phyloP scores from a whole-genome alignment of 2,888 invertebrate species.

The Petrophora chlorosata region DNA sequence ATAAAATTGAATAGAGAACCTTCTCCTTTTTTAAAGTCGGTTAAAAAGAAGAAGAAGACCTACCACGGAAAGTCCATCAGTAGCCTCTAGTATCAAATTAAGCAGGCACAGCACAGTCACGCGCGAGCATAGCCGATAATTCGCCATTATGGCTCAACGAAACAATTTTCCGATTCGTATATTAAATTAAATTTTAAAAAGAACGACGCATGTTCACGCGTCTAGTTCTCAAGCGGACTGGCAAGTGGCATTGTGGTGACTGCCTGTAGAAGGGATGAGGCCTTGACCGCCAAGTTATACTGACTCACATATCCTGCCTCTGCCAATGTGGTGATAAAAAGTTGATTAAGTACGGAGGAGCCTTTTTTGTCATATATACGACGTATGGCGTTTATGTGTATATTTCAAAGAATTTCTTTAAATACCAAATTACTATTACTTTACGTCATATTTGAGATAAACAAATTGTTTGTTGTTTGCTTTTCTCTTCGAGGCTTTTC shows the following conservation, averaged over 20 bases:
- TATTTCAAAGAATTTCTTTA: too few species aligned
- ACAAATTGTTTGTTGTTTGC: too few species aligned
- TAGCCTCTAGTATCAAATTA: slow-evolving; percentile 56
- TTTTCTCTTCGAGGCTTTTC: too few species aligned
- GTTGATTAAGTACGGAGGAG: slow-evolving; percentile 3
- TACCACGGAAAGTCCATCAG: slow-evolving; percentile 64
- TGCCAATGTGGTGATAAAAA: slow-evolving; percentile 17
- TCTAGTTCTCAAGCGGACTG: slow-evolving; percentile 13
- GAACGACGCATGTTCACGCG: slow-evolving; percentile 17
- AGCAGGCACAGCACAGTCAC: slow-evolving; percentile 57
- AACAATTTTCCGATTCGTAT: slow-evolving; percentile 8
- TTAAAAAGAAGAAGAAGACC: slow-evolving; percentile 29
- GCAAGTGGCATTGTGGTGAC: slow-evolving; percentile 1
- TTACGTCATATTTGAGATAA: too few species aligned
- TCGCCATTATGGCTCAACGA: slow-evolving; percentile 41
- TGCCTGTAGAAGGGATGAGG: slow-evolving; percentile 45
- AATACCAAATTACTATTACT: too few species aligned
- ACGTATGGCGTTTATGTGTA: too few species aligned
- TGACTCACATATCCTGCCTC: slow-evolving; percentile 58
- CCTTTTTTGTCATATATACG: slow-evolving; percentile 18
- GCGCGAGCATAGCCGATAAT: slow-evolving; percentile 45
- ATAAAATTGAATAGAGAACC: too few species aligned
- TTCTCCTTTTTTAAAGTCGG: too few species aligned
- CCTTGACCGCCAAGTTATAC: slow-evolving; percentile 71
- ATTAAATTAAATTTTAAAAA: slow-evolving; percentile 3